Evolutionary conservation across 1,140 invertebrate species (phyloP).

Genomic region (Arctopsyche grandis): DNA sequence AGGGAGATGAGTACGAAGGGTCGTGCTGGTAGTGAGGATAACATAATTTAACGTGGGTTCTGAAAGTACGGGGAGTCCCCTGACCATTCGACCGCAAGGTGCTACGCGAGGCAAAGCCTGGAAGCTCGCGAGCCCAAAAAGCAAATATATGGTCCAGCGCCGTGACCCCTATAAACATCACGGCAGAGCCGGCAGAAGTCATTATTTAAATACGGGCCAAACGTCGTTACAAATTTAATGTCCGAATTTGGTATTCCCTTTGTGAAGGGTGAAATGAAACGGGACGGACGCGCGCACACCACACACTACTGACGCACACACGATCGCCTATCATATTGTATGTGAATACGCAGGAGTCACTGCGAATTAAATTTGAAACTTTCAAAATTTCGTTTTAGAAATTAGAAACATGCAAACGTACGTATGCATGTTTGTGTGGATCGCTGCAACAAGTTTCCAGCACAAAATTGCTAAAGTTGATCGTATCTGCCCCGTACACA

Average conservation of each 20-base stretch:
- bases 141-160: slow-evolving; percentile 46
- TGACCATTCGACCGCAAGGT: slow-evolving; percentile 32
- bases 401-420: too few relatives aligned
- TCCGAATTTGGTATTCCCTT: slow-evolving; percentile 47
- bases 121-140: slow-evolving; percentile 35
- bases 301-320: background rate
- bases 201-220: slow-evolving; percentile 51
- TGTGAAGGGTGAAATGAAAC: slow-evolving; percentile 44
- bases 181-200: slow-evolving; percentile 41
- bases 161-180: slow-evolving; percentile 50
- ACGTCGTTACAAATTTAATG: slow-evolving; percentile 52
- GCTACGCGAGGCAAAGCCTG: slow-evolving; percentile 11
- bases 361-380: background rate
- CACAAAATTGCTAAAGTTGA: too few relatives aligned
- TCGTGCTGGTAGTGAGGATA: background rate
- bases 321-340: background rate
- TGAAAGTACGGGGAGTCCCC: background rate
- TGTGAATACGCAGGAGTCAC: background rate
- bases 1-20: background rate
- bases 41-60: slow-evolving; percentile 3
- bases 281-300: background rate
- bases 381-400: too few relatives aligned
- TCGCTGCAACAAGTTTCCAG: too few relatives aligned
- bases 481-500: too few relatives aligned
- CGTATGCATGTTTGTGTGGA: too few relatives aligned